Percentiles rank a stretch among this genome's conserved stretches.
Conservation (phyloP, 1,140 invertebrate genomes). For the Papilio helenus region DNA sequence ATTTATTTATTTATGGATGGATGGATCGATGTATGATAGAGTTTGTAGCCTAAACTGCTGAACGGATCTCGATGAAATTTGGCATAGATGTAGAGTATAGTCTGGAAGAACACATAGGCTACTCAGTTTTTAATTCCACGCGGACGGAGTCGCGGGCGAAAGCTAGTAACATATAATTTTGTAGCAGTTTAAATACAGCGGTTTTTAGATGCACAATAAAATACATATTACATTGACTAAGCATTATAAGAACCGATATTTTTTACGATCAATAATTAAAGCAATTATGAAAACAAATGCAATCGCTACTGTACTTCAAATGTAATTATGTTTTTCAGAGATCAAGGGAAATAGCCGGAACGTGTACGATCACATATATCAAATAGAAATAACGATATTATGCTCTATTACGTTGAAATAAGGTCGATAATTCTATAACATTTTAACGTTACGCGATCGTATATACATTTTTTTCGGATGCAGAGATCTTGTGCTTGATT, state of each 20-base stretch:
- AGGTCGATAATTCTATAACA: not conserved
- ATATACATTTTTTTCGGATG: not conserved
- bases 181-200: too few species aligned
- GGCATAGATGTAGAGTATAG: too few species aligned
- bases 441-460: not conserved
- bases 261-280: not conserved
- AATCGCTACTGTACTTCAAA: not conserved
- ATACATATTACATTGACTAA: not conserved
- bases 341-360: constrained; percentile 6
- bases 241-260: not conserved
- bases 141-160: too few species aligned
- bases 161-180: too few species aligned
- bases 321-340: constrained; percentile 9
- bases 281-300: not conserved
- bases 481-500: not conserved
- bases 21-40: too few species aligned
- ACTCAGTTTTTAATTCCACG: too few species aligned
- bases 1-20: too few species aligned
- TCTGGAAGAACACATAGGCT: too few species aligned
- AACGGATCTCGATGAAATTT: too few species aligned
- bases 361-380: not conserved
- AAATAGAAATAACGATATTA: not conserved
- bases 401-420: not conserved
- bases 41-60: too few species aligned
- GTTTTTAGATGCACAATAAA: too few species aligned